Evolutionary conservation across 2,888 invertebrate species (phyloP), one percentile per base, ranked within the genome.

Genomic region (Mythimna lalbum): DNA sequence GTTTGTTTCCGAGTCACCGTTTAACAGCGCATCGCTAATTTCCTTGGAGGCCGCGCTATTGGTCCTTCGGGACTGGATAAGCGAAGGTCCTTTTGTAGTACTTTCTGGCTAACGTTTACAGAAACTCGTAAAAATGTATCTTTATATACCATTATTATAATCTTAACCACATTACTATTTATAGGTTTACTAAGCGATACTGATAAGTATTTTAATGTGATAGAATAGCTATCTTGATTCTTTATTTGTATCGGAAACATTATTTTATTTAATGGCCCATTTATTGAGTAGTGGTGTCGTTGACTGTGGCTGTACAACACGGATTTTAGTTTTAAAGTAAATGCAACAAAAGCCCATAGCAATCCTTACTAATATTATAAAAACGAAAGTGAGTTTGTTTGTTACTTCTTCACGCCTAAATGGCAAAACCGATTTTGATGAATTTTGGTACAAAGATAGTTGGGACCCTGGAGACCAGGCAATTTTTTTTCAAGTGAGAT

Each of bases 31-130:
- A 66, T 63, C n/a, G 55, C 47, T 72, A 64, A 78, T 78, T 82
- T 78, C 73, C 78, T 78, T 33, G 23, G 82, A 66, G 82, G 47
- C 33, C 55, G 27, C 19, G 79, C 52, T 60, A 78, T 82, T 71
- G 55, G 65, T 78, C 78, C 82, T 78, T 31, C 1, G 78, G 33
- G 78, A 2, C 27, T 10, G 59, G 59, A 78, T 82, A 65, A 82
- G 52, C 49, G 33, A 73, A 67, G 55, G 59, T 6, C 59, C 31
- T 65, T 39, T 69, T 74, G 59, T 69, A 63, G n/a, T 65, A 55
- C 33, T 59, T 61, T 14, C 33, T 56, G 50, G 61, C 56, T 64
- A 68, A 49, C 39, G 56, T 53, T 76, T 60, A 69, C 53, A 64
- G 39, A 52, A 56, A 63, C 19, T 60, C 69, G 56, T 65, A 63